phyloP scores from a whole-genome alignment of 2,797 vertebrate genomes.

The Cacajao melanocephalus region DNA sequence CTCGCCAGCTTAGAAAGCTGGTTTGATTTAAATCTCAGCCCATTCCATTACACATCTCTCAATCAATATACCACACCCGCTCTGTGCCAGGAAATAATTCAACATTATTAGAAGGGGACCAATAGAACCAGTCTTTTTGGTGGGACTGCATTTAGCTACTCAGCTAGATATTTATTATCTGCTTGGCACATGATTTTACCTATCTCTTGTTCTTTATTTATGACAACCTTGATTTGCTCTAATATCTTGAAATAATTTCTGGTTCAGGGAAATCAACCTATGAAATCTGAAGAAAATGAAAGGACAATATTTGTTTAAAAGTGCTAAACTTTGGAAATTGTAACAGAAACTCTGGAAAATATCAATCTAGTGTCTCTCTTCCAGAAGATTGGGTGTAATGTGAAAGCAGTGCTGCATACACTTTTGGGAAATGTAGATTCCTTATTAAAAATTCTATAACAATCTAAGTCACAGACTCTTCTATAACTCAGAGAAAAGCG shows the following conservation, averaged over 20 bases:
- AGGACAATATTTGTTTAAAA: conserved; percentile 79
- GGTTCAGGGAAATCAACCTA: conserved; percentile 68
- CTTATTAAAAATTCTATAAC: not conserved
- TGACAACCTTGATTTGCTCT: conserved; percentile 46
- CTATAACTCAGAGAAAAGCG: not conserved
- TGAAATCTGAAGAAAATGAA: conserved; percentile 72
- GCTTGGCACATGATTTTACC: not conserved
- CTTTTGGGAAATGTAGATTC: not conserved
- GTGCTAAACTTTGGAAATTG: conserved; percentile 79
- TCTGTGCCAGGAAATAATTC: not conserved
- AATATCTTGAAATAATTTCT: conserved; percentile 73
- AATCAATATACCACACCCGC: not conserved
- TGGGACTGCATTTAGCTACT: not conserved
- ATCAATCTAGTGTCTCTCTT: conserved; percentile 65
- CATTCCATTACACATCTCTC: not conserved
- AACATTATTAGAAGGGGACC: not conserved
- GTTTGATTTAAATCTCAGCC: not conserved
- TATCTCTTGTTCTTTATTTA: conserved; percentile 50
- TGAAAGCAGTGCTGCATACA: conserved; percentile 57
- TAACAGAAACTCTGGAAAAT: conserved; percentile 79
- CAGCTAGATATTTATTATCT: not conserved
- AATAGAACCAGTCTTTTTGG: not conserved
- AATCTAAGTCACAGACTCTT: not conserved
- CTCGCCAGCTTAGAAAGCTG: conserved; percentile 37
- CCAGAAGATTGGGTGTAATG: conserved; percentile 57